Evolutionary conservation across 2,888 invertebrate species (phyloP).

Genomic region (Agonopterix heracliana): DNA sequence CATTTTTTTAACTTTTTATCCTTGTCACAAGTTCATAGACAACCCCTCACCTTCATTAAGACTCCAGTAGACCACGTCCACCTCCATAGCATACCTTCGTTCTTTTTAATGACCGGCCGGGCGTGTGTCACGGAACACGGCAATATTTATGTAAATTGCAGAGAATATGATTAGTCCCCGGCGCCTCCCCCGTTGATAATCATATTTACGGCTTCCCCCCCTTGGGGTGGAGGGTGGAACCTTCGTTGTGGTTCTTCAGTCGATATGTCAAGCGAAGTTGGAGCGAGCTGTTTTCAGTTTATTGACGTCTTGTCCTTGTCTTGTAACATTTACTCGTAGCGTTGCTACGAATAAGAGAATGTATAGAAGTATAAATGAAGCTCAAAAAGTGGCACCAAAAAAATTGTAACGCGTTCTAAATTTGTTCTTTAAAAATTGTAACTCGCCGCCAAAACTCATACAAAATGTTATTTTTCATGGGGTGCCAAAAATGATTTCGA

Average conservation of each 20-base stretch:
- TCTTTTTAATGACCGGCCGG: conserved; percentile 35
- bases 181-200: conserved; percentile 73
- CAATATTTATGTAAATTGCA: conserved; percentile 76
- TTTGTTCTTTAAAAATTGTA: no score
- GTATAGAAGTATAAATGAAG: no score
- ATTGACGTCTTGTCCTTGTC: no score
- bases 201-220: conserved; percentile 66
- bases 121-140: conserved; percentile 71
- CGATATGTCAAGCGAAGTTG: conserved; percentile 9
- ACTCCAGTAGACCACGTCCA: background rate
- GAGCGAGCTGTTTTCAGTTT: background rate
- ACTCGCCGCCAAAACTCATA: no score
- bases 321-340: no score
- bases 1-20: no score
- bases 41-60: conserved; percentile 9
- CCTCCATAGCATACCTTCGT: conserved; percentile 1
- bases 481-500: no score
- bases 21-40: background rate
- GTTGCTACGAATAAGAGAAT: no score
- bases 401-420: no score
- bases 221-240: conserved; percentile 13
- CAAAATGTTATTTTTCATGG: no score
- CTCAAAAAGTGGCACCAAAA: no score
- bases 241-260: conserved; percentile 5
- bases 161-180: conserved; percentile 75